Evolutionary conservation across 2,113 vertebrate genomes (phyloP).

Genomic region (Cygnus atratus): DNA sequence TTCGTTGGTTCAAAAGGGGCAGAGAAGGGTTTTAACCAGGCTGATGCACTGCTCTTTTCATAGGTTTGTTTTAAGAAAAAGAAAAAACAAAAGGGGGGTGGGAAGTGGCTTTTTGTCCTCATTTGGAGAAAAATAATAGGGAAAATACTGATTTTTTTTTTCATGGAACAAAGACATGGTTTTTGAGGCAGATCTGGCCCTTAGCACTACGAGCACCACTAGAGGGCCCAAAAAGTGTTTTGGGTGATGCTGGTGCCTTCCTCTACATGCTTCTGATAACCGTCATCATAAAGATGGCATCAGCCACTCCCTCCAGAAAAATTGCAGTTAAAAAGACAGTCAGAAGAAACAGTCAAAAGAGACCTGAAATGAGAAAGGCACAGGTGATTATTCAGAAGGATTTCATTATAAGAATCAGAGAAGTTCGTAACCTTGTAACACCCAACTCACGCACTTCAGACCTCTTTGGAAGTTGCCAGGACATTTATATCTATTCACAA

Average conservation of each 20-base stretch:
- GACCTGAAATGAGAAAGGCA: neutral
- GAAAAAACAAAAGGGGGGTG: rapidly evolving
- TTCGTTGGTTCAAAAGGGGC: neutral
- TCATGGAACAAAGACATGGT: rapidly evolving
- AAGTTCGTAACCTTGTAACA: neutral
- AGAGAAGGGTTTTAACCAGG: neutral
- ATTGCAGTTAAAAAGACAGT: neutral
- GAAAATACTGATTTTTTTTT: neutral
- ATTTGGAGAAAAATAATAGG: neutral
- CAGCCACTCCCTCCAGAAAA: neutral
- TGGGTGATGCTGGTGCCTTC: neutral
- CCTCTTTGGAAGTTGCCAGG: rapidly evolving
- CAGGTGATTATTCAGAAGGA: neutral
- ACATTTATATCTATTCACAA: rapidly evolving
- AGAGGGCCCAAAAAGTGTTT: conserved; percentile 22
- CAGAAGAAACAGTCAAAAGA: neutral
- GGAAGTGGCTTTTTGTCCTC: neutral
- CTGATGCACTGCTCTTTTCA: rapidly evolving
- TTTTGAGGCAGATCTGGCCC: neutral
- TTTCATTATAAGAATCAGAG: neutral
- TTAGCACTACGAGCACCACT: neutral
- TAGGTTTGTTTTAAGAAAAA: neutral
- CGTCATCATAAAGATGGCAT: neutral
- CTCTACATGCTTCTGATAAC: rapidly evolving
- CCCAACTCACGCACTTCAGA: rapidly evolving